Evolutionary conservation across 2,113 vertebrate genomes (phyloP), one percentile per base, ranked within the genome.

Genomic region (Verasper variegatus): DNA sequence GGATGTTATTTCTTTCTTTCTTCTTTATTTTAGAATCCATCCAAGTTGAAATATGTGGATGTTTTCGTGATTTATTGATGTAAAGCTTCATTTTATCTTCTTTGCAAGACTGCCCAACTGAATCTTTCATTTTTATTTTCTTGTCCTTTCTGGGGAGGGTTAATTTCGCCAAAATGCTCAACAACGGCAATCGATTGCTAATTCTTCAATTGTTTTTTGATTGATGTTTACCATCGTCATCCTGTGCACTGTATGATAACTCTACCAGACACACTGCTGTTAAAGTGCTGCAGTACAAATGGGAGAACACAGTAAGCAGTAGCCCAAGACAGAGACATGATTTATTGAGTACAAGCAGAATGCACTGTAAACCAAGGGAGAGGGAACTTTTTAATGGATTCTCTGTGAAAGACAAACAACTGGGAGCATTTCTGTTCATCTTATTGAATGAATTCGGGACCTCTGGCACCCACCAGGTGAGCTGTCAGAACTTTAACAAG

Each of bases 301-400:
- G 68, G 58, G 80, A 80, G 70, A 73, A 77, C 74, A 84, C 66
- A 81, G 71, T 27, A 76, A 70, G 77, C 73, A 87, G 61, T 71
- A 40, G 45, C 66, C 51, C 57, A 74, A 76, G 81, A 88, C 74
- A 74, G 75, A 68, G 59, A 23, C 66, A 57, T 92, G 90, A 93
- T 93, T 90, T 93, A 93, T 89, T 79, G 83, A 68, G 55, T 88
- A 86, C 89, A 87, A 88, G 78, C 35, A 54, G 68, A 90, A 91
- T 78, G 79, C 85, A 91, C 88, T 84, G 89, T 91, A 93, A 93
- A 93, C 86, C 83, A 84, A 86, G 68, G 54, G 71, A 91, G 87
- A 88, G 88, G 83, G 85, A 92, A 91, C 86, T 86, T 91, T 87
- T 87, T 92, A 95, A 94, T 94, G 89, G 89, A 88, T 93, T 94